phyloP scores from a whole-genome alignment of 2,113 vertebrate species.

The Neopipo cinnamomea region DNA sequence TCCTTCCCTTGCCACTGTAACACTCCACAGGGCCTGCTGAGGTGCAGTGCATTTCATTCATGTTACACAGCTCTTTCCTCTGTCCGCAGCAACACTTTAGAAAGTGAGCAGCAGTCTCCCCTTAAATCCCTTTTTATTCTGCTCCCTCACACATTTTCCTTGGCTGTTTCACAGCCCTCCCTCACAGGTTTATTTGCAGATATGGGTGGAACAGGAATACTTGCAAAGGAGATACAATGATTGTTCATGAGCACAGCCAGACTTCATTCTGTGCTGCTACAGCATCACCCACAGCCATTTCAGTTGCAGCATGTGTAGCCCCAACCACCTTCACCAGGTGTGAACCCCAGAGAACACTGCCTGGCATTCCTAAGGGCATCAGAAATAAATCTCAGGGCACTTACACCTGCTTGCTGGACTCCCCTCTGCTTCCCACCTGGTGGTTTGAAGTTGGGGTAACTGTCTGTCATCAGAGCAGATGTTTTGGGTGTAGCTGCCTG shows the following conservation, averaged over 20 bases:
- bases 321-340: background rate
- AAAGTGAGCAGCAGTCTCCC: background rate
- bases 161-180: background rate
- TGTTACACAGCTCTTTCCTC: rapidly evolving
- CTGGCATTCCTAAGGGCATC: background rate
- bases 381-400: background rate
- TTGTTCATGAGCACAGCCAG: background rate
- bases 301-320: background rate
- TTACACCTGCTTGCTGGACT: background rate
- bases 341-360: rapidly evolving
- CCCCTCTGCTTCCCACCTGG: background rate
- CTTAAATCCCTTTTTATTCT: background rate
- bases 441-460: background rate
- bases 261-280: rapidly evolving
- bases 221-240: background rate
- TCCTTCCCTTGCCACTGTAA: background rate
- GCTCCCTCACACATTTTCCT: background rate
- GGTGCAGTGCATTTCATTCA: background rate
- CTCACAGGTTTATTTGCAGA: background rate
- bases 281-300: background rate
- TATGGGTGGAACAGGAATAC: background rate
- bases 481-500: background rate
- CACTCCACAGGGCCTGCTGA: rapidly evolving
- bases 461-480: background rate
- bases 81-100: background rate